These are phyloP conservation scores for Drosophila antonietae DNA, from an alignment of 2,888 invertebrate species.

Conservation along the genomic window DNA sequence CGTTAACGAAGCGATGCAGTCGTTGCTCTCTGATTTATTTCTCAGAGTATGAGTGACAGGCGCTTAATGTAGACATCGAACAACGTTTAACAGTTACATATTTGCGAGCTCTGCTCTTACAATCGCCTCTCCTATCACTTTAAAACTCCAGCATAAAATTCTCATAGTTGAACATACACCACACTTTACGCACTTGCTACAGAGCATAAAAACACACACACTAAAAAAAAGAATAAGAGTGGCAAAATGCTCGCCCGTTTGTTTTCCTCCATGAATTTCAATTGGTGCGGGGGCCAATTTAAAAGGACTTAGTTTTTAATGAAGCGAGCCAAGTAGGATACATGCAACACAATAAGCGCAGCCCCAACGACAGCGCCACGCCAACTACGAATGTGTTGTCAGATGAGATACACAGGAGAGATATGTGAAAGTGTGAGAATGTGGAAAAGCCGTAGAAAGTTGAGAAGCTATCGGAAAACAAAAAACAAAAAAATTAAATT, in stretches of 20 bases:
- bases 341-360: slow-evolving; percentile 40
- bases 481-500: slow-evolving; percentile 34
- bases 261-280: slow-evolving; percentile 62
- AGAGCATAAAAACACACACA: neutral
- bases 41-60: no score
- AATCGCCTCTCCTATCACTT: no score
- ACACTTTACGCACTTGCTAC: neutral
- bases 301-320: slow-evolving; percentile 78
- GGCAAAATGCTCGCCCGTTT: slow-evolving; percentile 12
- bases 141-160: neutral
- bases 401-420: neutral
- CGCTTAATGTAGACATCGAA: no score
- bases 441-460: slow-evolving; percentile 20
- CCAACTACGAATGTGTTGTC: slow-evolving; percentile 12
- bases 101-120: no score
- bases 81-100: no score
- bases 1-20: no score
- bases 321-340: slow-evolving; percentile 60
- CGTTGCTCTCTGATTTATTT: no score
- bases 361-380: neutral
- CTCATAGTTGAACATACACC: neutral
- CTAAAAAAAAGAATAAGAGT: neutral
- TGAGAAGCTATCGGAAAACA: slow-evolving; percentile 44
- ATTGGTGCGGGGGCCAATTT: slow-evolving; percentile 67
- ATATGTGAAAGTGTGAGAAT: neutral